Evolutionary conservation across 2,888 invertebrate species (phyloP).

Genomic region (Tillus elongatus): DNA sequence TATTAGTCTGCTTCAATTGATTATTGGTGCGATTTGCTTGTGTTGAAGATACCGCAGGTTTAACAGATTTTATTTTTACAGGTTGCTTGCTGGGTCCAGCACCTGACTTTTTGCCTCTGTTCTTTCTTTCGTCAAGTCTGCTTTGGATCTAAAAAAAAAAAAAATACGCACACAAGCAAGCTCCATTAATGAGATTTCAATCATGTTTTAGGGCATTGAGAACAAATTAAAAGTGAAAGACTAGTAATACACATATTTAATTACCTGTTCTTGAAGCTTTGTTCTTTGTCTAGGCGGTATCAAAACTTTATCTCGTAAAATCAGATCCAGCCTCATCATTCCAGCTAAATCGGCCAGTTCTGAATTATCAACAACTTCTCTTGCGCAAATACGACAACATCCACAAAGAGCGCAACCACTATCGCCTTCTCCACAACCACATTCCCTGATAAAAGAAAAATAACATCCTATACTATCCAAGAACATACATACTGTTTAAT

Average conservation of each 20-base stretch:
- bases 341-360: slow-evolving; percentile 47
- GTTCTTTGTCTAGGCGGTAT: slow-evolving; percentile 45
- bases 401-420: slow-evolving; percentile 91
- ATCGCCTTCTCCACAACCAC: slow-evolving; percentile 93
- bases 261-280: slow-evolving; percentile 50
- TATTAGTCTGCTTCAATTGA: slow-evolving; percentile 29
- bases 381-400: slow-evolving; percentile 80
- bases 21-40: slow-evolving; percentile 33
- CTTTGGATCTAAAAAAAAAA: slow-evolving; percentile 38
- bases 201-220: too few species aligned
- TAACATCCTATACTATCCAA: too few species aligned
- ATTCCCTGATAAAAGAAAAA: slow-evolving; percentile 53
- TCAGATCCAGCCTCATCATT: slow-evolving; percentile 48
- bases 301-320: slow-evolving; percentile 43
- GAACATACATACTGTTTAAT: too few species aligned
- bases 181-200: too few species aligned
- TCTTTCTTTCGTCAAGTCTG: slow-evolving; percentile 49
- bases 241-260: too few species aligned
- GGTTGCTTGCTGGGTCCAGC: slow-evolving; percentile 37
- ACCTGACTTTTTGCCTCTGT: slow-evolving; percentile 40
- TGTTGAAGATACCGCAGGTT: slow-evolving; percentile 26
- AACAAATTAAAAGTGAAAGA: too few species aligned
- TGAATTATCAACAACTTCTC: slow-evolving; percentile 52
- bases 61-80: slow-evolving; percentile 29
- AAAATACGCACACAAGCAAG: too few species aligned